Conservation (phyloP, 2,113 vertebrate species). For the Xenopus borealis region DNA sequence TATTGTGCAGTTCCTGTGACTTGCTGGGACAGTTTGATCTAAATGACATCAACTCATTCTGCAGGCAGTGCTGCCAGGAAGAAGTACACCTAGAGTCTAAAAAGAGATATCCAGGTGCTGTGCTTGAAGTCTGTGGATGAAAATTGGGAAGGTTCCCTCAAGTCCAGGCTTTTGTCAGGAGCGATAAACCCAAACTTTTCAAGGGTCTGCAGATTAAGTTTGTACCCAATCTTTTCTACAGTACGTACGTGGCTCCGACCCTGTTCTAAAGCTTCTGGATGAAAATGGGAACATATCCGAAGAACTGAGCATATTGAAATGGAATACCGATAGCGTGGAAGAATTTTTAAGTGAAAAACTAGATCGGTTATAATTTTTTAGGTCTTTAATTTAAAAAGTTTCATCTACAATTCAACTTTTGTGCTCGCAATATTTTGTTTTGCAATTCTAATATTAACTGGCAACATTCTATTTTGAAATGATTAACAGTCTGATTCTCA, state of each 20-base stretch:
- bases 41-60: constrained; percentile 76
- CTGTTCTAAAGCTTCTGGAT: constrained; percentile 96
- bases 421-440: constrained; percentile 41
- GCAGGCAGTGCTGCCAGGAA: constrained; percentile 91
- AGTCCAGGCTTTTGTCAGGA: constrained; percentile 99
- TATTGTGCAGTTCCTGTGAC: constrained; percentile 93
- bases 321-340: constrained; percentile 98
- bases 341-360: constrained; percentile 96
- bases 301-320: constrained; percentile 97
- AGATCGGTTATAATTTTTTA: constrained; percentile 72
- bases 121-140: constrained; percentile 99
- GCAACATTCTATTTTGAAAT: no score
- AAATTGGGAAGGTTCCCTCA: constrained; percentile 98
- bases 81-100: constrained; percentile 87
- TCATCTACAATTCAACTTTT: background rate
- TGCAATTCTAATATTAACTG: no score
- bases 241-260: constrained; percentile 97
- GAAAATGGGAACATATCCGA: constrained; percentile 97
- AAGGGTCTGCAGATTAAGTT: constrained; percentile 93
- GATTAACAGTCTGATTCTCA: no score
- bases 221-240: constrained; percentile 48
- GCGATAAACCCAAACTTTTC: constrained; percentile 97
- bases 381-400: constrained; percentile 30
- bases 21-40: constrained; percentile 90
- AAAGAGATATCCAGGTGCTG: constrained; percentile 94